These are phyloP conservation scores for Odontamblyopus lacepedii DNA, from an alignment of 2,797 vertebrate species.

Conservation along the genomic window DNA sequence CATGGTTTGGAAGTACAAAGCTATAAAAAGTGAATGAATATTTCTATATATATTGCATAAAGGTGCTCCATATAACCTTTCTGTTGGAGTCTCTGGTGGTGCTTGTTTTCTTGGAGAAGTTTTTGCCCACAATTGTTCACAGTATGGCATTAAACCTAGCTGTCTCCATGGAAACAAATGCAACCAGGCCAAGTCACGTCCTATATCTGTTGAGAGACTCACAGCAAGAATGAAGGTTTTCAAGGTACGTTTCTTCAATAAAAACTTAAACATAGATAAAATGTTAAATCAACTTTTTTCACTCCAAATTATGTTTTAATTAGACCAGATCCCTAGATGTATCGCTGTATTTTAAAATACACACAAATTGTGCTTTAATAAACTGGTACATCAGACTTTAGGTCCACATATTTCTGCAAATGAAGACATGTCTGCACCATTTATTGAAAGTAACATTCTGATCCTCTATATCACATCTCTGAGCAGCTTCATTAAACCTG, in stretches of 20 bases:
- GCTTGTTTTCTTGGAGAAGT: no score
- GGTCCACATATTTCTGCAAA: not conserved
- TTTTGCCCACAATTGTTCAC: no score
- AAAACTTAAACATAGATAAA: no score
- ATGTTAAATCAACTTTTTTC: not conserved
- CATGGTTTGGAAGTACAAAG: not conserved
- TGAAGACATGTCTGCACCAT: not conserved
- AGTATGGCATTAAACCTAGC: no score
- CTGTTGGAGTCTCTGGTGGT: no score
- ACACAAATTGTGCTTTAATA: not conserved
- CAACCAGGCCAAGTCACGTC: no score
- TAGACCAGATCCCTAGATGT: not conserved
- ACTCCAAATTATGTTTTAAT: not conserved
- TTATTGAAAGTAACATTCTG: conserved; percentile 6
- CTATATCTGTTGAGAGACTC: no score
- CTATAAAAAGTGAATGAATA: not conserved
- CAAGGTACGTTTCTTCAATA: no score
- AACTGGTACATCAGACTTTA: not conserved
- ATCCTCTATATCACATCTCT: not conserved
- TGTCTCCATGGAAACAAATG: no score
- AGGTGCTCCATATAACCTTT: no score
- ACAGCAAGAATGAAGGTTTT: no score
- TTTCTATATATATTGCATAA: not conserved
- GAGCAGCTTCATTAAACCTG: conserved; percentile 11
- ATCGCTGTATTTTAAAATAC: not conserved